phyloP scores from a whole-genome alignment of 2,888 invertebrate species.

The Hymenopus coronatus region DNA sequence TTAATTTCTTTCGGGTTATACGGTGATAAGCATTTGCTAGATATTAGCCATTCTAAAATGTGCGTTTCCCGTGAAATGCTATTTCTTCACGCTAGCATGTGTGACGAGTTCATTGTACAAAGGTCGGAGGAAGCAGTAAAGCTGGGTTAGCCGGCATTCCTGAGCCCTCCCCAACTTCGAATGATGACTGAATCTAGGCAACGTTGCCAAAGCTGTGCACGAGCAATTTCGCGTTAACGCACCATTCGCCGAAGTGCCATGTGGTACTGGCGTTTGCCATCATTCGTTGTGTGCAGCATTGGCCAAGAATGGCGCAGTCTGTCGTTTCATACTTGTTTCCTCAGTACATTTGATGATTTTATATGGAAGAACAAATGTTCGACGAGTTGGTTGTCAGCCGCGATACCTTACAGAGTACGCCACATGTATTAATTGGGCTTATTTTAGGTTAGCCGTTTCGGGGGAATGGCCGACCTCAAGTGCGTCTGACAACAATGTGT shows the following conservation, averaged over 20 bases:
- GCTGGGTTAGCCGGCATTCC: neutral
- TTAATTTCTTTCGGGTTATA: no score
- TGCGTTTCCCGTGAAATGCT: neutral
- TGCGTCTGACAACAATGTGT: neutral
- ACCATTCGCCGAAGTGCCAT: no score
- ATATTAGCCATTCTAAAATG: neutral
- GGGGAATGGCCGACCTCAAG: neutral
- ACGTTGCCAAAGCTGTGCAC: neutral
- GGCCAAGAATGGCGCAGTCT: no score
- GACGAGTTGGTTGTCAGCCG: no score
- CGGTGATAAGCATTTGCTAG: no score
- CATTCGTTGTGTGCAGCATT: no score
- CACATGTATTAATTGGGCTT: no score
- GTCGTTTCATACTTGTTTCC: no score
- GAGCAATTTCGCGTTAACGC: neutral
- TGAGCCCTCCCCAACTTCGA: neutral
- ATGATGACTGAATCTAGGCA: constrained; percentile 1
- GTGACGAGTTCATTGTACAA: neutral
- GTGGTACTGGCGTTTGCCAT: no score
- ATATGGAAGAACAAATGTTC: no score
- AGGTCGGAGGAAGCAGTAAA: neutral
- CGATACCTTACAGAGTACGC: no score
- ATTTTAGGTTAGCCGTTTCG: neutral
- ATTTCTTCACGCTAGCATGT: neutral
- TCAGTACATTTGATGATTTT: no score